Percentiles rank a stretch among this genome's conserved stretches.
phyloP scores from a whole-genome alignment of 2,888 invertebrate species.

The Electrophaes corylata region DNA sequence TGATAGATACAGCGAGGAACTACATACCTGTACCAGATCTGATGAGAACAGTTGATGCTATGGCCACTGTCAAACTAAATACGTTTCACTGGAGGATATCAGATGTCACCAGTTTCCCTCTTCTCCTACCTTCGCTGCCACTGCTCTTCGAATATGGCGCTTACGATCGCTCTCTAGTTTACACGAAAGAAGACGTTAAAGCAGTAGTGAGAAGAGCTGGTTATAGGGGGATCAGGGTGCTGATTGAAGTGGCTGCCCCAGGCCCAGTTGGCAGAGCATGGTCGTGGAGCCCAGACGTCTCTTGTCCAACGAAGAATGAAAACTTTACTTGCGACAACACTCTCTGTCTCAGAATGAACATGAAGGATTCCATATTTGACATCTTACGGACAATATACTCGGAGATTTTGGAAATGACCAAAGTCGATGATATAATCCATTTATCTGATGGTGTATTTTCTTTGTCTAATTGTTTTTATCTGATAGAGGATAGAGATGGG shows the following conservation, averaged over 20 bases:
- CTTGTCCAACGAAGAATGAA: constrained; percentile 51
- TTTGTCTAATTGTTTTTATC: constrained; percentile 86
- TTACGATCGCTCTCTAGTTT: constrained; percentile 89
- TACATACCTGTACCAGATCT: constrained; percentile 90
- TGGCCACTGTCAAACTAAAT: constrained; percentile 94
- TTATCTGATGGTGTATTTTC: constrained; percentile 91
- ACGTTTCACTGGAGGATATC: constrained; percentile 96
- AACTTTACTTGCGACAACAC: constrained; percentile 86
- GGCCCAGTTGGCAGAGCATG: constrained; percentile 93
- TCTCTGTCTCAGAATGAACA: constrained; percentile 90
- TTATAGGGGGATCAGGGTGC: constrained; percentile 90
- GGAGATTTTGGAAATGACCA: constrained; percentile 88
- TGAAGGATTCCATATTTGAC: constrained; percentile 87
- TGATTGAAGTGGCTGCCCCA: constrained; percentile 94
- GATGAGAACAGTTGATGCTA: constrained; percentile 90
- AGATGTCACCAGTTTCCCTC: constrained; percentile 95
- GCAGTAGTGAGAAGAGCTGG: constrained; percentile 90
- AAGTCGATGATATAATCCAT: constrained; percentile 90
- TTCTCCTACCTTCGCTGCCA: constrained; percentile 88
- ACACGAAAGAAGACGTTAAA: constrained; percentile 87
- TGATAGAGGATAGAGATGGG: constrained; percentile 89
- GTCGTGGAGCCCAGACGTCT: constrained; percentile 89
- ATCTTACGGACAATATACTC: constrained; percentile 88
- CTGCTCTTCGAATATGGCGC: constrained; percentile 91
- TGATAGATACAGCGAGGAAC: constrained; percentile 95